Evolutionary conservation across 1,140 invertebrate genomes (phyloP).

Genomic region (Dendroctonus ponderosae): DNA sequence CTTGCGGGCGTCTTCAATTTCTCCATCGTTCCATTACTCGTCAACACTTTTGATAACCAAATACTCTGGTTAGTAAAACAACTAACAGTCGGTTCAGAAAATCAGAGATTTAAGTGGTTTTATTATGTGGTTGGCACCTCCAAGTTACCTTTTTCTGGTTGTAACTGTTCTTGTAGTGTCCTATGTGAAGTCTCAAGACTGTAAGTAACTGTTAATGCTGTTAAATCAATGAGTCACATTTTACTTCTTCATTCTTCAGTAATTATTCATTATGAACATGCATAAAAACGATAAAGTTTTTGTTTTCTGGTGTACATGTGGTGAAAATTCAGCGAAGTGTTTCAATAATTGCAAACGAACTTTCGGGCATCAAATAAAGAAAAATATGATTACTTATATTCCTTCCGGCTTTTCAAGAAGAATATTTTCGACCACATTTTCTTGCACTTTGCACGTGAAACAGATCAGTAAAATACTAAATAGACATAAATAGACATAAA

Average conservation of each 20-base stretch:
- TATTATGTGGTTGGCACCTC: neutral
- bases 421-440: neutral
- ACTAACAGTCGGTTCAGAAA: neutral
- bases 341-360: neutral
- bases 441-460: neutral
- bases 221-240: neutral
- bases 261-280: too few relatives aligned
- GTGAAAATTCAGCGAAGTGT: too few relatives aligned
- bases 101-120: neutral
- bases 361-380: neutral
- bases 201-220: conserved; percentile 17
- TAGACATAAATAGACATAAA: too few relatives aligned
- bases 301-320: too few relatives aligned
- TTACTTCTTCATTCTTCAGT: neutral
- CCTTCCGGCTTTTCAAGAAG: neutral
- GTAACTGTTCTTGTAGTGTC: neutral
- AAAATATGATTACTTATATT: neutral
- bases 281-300: neutral
- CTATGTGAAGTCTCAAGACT: conserved; percentile 18
- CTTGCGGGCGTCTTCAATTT: conserved; percentile 14
- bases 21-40: conserved; percentile 7
- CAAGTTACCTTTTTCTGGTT: conserved; percentile 1
- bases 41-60: neutral
- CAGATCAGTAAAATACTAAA: too few relatives aligned
- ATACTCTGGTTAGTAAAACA: neutral